Conservation (phyloP, 1,140 invertebrate genomes). For the Ostrea edulis region DNA sequence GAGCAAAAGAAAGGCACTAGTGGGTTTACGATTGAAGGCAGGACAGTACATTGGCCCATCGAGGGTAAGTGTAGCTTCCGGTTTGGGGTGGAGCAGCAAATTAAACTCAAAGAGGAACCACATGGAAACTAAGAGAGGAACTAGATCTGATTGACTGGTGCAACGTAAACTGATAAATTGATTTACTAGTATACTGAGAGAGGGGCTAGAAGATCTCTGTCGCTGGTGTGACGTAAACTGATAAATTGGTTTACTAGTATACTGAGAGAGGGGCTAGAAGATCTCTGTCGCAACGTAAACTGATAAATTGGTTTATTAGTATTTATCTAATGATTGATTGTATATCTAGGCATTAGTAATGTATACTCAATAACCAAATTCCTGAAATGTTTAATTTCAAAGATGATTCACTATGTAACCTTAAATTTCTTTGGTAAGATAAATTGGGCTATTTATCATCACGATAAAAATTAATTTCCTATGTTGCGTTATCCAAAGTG, state of each 20-base stretch:
- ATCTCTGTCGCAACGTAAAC: not conserved
- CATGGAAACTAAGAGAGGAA: not conserved
- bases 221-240: not conserved
- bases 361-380: not conserved
- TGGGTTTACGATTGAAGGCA: conserved; percentile 68
- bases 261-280: too few relatives aligned
- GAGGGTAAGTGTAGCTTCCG: conserved; percentile 76
- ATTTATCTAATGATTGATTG: not conserved
- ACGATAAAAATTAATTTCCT: not conserved
- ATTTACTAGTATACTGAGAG: too few relatives aligned
- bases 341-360: not conserved
- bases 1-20: conserved; percentile 60
- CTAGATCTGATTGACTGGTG: not conserved
- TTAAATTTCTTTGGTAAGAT: not conserved
- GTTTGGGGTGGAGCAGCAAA: conserved; percentile 78
- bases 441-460: not conserved
- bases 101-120: conserved; percentile 70
- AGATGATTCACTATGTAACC: not conserved
- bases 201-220: too few relatives aligned
- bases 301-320: not conserved
- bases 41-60: conserved; percentile 70
- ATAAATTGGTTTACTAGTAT: not conserved
- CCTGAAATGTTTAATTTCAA: not conserved
- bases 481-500: not conserved
- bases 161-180: not conserved